Base-by-base conservation (phyloP, 2,888 invertebrate species). In the Conistra vaccinii region DNA sequence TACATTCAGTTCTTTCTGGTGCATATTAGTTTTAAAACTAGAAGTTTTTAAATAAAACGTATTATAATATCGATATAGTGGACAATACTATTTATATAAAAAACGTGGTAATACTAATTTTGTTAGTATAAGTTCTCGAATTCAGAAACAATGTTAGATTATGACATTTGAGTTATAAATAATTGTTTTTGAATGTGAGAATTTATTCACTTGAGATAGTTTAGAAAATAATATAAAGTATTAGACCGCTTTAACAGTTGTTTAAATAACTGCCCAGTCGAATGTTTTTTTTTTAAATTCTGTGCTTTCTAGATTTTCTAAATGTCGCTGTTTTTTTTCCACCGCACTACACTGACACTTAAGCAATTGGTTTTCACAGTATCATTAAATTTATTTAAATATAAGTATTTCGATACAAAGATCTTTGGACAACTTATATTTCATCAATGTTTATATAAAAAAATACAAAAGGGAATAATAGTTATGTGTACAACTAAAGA, bases 1-100 rank as follows among this genome's bases (percentile, higher is more conserved):
- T 87, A 91, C 85, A 89, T 87, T 90, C 90, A 90, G 90, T 90
- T 89, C 89, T 91, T 86, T 88, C 81, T 75, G 83, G 85, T 87
- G 89, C 86, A 89, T 69, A 81, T 72, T 69, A 72, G 51, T 76
- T 75, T 82, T 69, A 71, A 79, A 83, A 78, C 78, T 83, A 86
- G 66, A 74, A 17, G 67, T 77, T 83, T 62, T 74, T 51, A 83
- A 84, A 73, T 80, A 69, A 78, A 84, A 67, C 51, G 51, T 66
- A 78, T 82, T 77, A 66, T 32, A 78, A 66, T 74, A 78, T 81
- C 72, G 84, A 83, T 78, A 87, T 66, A 85, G 67, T 77, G 76
- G 80, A 81, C 83, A 85, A 79, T 78, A 83, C 77, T 80, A 80
- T 81, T 69, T 17, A 63, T 78, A 79, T 75, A 69, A 78, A 85